phyloP scores from a whole-genome alignment of 2,113 vertebrate species.

The Tragulus kanchil region DNA sequence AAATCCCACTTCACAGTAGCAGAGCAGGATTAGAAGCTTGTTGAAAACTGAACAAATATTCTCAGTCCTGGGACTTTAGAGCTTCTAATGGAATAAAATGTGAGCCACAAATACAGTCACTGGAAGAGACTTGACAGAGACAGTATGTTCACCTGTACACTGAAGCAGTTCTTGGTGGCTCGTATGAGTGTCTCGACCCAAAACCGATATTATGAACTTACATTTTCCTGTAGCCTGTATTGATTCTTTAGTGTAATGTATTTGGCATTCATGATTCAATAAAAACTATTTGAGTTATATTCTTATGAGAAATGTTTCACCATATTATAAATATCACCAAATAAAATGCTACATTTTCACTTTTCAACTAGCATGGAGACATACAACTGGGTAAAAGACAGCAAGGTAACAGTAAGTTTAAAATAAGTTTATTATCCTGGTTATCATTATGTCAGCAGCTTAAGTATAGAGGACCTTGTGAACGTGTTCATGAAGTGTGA shows the following conservation, averaged over 20 bases:
- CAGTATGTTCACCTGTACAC: not conserved
- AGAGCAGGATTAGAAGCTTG: not conserved
- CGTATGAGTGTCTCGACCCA: not conserved
- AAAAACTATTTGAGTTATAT: not conserved
- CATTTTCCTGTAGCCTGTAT: not conserved
- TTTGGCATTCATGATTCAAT: conserved; percentile 17
- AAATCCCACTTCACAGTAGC: not conserved
- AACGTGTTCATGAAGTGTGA: not conserved
- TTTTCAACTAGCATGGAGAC: not conserved
- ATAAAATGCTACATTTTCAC: conserved; percentile 35
- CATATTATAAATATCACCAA: conserved; percentile 8
- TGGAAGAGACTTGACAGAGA: not conserved
- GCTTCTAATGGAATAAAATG: not conserved
- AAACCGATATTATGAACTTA: not conserved
- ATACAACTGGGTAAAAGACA: not conserved
- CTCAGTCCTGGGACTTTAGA: not conserved
- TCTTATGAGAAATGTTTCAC: conserved; percentile 19
- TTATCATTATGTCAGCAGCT: conserved; percentile 18
- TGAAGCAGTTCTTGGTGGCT: not conserved
- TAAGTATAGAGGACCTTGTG: not conserved
- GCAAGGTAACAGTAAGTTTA: not conserved
- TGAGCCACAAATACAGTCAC: not conserved
- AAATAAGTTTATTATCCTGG: not conserved
- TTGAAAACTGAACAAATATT: not conserved
- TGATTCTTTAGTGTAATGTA: not conserved